Conservation (phyloP, 1,140 invertebrate species). For the Pogonomyrmex californicus region DNA sequence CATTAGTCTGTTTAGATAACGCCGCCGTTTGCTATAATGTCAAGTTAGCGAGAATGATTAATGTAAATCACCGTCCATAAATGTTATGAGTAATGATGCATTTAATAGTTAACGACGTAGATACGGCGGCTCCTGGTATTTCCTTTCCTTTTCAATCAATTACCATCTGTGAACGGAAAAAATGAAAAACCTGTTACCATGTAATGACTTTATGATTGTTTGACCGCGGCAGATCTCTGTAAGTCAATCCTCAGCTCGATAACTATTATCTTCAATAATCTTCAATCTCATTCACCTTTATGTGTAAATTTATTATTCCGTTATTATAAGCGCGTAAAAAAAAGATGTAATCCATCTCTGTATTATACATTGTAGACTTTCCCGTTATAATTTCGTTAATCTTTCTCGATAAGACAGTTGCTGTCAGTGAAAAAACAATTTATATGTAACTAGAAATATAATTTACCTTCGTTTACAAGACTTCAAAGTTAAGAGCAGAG, state of each 20-base stretch:
- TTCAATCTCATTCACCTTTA: background rate
- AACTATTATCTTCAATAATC: slow-evolving; percentile 56
- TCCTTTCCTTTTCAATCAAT: slow-evolving; percentile 73
- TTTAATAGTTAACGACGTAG: slow-evolving; percentile 70
- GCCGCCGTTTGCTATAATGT: slow-evolving; percentile 43
- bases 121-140: slow-evolving; percentile 72
- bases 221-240: slow-evolving; percentile 47
- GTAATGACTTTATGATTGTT: slow-evolving; percentile 75
- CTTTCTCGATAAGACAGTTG: background rate
- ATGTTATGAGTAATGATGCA: slow-evolving; percentile 72
- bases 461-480: background rate
- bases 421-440: slow-evolving; percentile 7
- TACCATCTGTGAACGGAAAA: slow-evolving; percentile 56
- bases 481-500: background rate
- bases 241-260: slow-evolving; percentile 62
- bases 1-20: slow-evolving; percentile 2
- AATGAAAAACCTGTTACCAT: slow-evolving; percentile 73
- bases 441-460: background rate
- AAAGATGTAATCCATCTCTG: slow-evolving; percentile 17
- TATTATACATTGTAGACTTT: slow-evolving; percentile 1
- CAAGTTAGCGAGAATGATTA: slow-evolving; percentile 45
- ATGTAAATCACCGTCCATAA: slow-evolving; percentile 69
- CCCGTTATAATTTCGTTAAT: background rate
- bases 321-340: slow-evolving; percentile 15
- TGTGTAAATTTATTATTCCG: slow-evolving; percentile 25